Evolutionary conservation across 1,140 invertebrate genomes (phyloP).

Genomic region (Pissodes strobi): DNA sequence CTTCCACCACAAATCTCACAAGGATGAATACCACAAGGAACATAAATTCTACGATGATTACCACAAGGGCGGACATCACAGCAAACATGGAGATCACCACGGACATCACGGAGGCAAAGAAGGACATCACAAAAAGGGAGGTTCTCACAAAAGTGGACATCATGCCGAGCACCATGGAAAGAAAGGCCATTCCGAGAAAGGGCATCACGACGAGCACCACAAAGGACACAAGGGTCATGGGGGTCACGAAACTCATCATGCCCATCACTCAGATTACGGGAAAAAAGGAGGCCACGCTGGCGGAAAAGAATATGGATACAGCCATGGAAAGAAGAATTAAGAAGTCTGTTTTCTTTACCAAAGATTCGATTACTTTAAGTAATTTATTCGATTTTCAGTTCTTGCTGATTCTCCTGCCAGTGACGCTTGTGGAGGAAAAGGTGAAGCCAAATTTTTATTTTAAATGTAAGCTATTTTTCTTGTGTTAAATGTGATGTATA

Average conservation of each 20-base stretch:
- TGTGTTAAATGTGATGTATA: too few species aligned
- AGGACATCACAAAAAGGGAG: conserved; percentile 73
- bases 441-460: conserved; percentile 2
- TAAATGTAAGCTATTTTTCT: too few species aligned
- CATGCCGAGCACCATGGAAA: conserved; percentile 68
- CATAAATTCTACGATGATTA: conserved; percentile 69
- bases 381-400: conserved; percentile 14
- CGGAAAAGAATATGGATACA: conserved; percentile 12
- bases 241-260: conserved; percentile 62
- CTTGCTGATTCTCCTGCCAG: conserved; percentile 2
- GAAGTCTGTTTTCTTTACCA: conserved; percentile 16
- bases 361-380: conserved; percentile 19
- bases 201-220: conserved; percentile 74
- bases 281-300: conserved; percentile 69
- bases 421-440: conserved; percentile 2
- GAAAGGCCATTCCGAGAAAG: conserved; percentile 69
- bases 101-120: conserved; percentile 73
- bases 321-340: conserved; percentile 23
- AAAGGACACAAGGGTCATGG: conserved; percentile 66
- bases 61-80: conserved; percentile 68
- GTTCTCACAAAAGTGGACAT: conserved; percentile 71
- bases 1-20: conserved; percentile 63
- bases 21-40: conserved; percentile 75
- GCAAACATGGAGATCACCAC: conserved; percentile 72
- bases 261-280: conserved; percentile 66